Conservation (phyloP, 1,140 invertebrate genomes). For the Drosophila hydei region DNA sequence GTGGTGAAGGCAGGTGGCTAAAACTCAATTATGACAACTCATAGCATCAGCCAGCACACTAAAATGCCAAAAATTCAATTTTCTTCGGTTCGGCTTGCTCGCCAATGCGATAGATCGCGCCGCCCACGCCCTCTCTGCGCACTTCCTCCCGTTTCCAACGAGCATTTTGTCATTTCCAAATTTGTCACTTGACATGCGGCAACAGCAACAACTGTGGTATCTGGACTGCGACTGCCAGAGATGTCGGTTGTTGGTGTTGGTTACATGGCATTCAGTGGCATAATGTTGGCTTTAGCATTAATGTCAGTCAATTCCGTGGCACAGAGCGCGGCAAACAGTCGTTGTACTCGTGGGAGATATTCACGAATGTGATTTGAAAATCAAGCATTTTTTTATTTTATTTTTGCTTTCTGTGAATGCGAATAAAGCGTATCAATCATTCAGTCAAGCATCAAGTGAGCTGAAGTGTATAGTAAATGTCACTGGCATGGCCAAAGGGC, state of each 20-base stretch:
- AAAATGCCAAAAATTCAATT: conserved; percentile 67
- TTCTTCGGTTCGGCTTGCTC: conserved; percentile 44
- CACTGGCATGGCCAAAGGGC: conserved; percentile 54
- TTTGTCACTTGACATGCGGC: conserved; percentile 76
- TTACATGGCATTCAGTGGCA: conserved; percentile 49
- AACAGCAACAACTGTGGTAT: conserved; percentile 42
- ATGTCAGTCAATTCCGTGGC: conserved; percentile 53
- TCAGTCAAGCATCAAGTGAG: conserved; percentile 73
- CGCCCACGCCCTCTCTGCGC: neutral
- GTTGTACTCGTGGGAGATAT: conserved; percentile 40
- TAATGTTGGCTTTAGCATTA: conserved; percentile 80
- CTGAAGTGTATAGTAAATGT: conserved; percentile 80
- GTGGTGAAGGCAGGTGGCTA: conserved; percentile 16
- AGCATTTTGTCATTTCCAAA: conserved; percentile 78
- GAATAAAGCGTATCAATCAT: conserved; percentile 80
- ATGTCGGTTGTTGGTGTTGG: conserved; percentile 28
- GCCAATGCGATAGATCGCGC: conserved; percentile 26
- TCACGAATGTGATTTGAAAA: conserved; percentile 77
- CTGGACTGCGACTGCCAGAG: conserved; percentile 10
- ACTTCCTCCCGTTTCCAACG: conserved; percentile 53
- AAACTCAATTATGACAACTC: conserved; percentile 78
- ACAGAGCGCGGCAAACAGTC: conserved; percentile 12
- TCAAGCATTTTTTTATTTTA: conserved; percentile 42
- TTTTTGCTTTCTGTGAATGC: conserved; percentile 47
- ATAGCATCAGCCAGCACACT: conserved; percentile 33